phyloP scores from a whole-genome alignment of 1,140 invertebrate genomes.

The Rhagoletis pomonella region DNA sequence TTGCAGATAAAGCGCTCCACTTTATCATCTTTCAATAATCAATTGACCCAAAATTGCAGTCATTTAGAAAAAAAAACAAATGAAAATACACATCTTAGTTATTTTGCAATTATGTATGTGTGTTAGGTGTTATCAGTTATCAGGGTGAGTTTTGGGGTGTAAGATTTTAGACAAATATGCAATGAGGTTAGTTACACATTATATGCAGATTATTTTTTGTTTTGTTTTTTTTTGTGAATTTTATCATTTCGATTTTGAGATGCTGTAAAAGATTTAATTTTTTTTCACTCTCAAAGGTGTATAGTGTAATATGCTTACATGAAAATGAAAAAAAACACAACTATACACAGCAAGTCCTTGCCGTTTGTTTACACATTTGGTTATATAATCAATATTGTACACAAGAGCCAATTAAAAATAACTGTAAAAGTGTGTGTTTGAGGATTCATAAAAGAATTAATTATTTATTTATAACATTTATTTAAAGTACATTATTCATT shows the following conservation, averaged over 20 bases:
- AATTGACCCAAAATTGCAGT: too few species aligned
- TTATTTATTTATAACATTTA: slow-evolving; percentile 6
- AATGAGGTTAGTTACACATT: slow-evolving; percentile 8
- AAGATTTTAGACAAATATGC: slow-evolving; percentile 7
- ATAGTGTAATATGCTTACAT: not conserved
- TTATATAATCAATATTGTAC: slow-evolving; percentile 32
- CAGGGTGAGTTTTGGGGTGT: not conserved
- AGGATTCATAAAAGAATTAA: not conserved
- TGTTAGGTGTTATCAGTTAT: slow-evolving; percentile 26
- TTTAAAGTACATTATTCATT: slow-evolving; percentile 20
- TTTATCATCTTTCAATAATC: too few species aligned
- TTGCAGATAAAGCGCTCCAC: too few species aligned
- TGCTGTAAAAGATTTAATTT: not conserved
- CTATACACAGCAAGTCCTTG: not conserved
- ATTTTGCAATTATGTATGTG: not conserved
- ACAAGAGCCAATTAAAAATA: slow-evolving; percentile 38
- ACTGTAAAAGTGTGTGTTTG: not conserved
- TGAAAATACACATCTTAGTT: not conserved
- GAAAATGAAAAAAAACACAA: not conserved
- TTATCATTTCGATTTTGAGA: not conserved
- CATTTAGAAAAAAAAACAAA: too few species aligned
- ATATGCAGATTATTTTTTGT: slow-evolving; percentile 17
- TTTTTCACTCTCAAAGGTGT: not conserved
- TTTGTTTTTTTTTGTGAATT: not conserved
- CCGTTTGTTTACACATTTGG: not conserved